Percentiles rank a stretch among this genome's conserved stretches.
phyloP scores from a whole-genome alignment of 2,113 vertebrate species.

The Phaetusa simplex region DNA sequence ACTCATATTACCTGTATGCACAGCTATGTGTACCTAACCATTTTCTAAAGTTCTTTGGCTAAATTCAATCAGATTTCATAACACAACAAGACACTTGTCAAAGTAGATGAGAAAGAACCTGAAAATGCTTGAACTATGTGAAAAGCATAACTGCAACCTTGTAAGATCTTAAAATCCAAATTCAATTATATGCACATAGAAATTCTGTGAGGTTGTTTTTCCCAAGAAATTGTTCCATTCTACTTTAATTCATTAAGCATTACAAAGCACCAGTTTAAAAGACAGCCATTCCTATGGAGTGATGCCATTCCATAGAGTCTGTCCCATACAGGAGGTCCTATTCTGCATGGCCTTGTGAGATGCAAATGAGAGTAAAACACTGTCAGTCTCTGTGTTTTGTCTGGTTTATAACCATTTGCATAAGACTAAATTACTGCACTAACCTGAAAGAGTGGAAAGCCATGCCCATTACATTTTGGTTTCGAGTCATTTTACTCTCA shows the following conservation, averaged over 20 bases:
- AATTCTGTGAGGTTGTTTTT: neutral
- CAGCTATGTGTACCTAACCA: fast-evolving
- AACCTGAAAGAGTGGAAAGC: neutral
- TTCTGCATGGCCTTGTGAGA: neutral
- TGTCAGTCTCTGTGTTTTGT: neutral
- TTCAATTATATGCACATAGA: neutral
- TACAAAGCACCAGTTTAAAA: neutral
- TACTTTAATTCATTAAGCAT: neutral
- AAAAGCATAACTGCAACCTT: neutral
- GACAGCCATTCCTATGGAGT: neutral
- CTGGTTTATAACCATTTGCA: neutral
- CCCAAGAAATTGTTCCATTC: neutral
- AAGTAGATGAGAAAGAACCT: neutral
- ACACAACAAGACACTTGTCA: neutral
- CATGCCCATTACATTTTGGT: neutral
- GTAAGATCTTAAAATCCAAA: neutral
- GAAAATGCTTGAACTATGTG: neutral
- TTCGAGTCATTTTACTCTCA: neutral
- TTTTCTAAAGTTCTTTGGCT: neutral
- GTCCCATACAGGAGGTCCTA: neutral
- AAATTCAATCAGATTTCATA: neutral
- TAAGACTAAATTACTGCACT: neutral
- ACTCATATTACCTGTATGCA: neutral
- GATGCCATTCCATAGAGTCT: neutral
- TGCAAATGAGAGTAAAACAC: neutral